Base-by-base conservation (phyloP, 2,113 vertebrate genomes). In the Brachirus orientalis region DNA sequence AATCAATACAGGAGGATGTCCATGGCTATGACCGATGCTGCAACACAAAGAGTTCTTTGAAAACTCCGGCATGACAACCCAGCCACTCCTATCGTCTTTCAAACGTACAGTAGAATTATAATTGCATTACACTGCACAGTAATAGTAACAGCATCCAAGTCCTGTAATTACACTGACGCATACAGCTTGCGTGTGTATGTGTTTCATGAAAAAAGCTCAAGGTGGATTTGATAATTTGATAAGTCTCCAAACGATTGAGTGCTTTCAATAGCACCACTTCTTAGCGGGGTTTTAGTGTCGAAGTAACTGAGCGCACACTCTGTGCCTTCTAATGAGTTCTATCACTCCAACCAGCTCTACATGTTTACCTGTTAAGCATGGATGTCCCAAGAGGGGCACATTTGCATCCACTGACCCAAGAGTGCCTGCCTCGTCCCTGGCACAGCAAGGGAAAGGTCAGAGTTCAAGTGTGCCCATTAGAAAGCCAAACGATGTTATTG, bases 401-500 rank as follows among this genome's bases (percentile, higher is more conserved):
- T 89, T 90, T 86, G 81, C 78, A 83, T 83, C 62, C 56, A 55
- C 85, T 81, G 57, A 58, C 62, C 53, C 48, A 59, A 50, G 58
- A 81, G 59, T 76, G 75, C 86, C 68, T 54, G 74, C 55, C 48
- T 75, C 2, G 66, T 82, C 77, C 46, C 64, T 28, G 64, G 50
- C 63, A 17, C 14, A 77, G 59, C 14, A 46, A 65, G 68, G n/a
- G 58, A 77, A 67, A 72, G 81, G 83, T 92, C 72, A 85, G 53
- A 87, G 90, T 77, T 92, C 89, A 86, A 91, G 87, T 89, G 83
- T 87, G 68, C 58, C 83, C 82, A 88, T 91, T 91, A 88, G 86
- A 84, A 90, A 88, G 67, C 84, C 89, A 90, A 92, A 90, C 87
- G 82, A 83, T 83, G 82, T 91, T 88, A 82, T 79, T 87, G 78